Base-by-base conservation (phyloP, 2,888 invertebrate species). In the Saturnia japonica region DNA sequence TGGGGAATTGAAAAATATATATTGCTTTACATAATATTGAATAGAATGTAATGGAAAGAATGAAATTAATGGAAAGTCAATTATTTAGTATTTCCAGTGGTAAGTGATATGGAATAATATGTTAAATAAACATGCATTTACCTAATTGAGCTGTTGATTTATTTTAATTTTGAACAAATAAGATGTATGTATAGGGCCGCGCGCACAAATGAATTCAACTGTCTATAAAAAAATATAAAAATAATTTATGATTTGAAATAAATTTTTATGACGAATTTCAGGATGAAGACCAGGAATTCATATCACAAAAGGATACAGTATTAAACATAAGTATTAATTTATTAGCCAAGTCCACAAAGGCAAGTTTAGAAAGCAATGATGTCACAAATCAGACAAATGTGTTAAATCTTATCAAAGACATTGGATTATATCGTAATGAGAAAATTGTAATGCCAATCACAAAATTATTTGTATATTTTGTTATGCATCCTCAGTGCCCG, bases 401-500 rank as follows among this genome's bases (percentile, higher is more conserved):
- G 51, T 82, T 96, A 25, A 83, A 88, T 72, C 91, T 94, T 7
- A 93, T 96, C 12, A 94, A 91, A 77, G 90, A 94, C 74, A 91
- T 96, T 76, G 95, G 94, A 0, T 73, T 88, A 28, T 85, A 87
- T 69, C 80, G 80, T 9, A 86, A 88, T 67, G 84, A 89, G 74
- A 87, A 88, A 80, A 87, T 94, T 0, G 77, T 94, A 42, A 82
- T 95, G 71, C 90, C 93, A 16, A 84, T 87, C 1, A 90, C 95
- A 25, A 95, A 95, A 79, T 87, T 95, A 16, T 84, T 96, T 0
- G 91, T 95, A 14, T 95, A 95, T 79, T 95, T 95, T 79, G 94
- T 96, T 47, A 95, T 96, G 93, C 94, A 96, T 77, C 95, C 95
- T 16, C 95, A 95, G 69, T 95, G 96, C 68, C 90, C 93, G 54